Percentiles rank a stretch among this genome's conserved stretches.
These are phyloP conservation scores for Hedychridium roseum DNA, from an alignment of 2,888 invertebrate genomes.

Conservation along the genomic window DNA sequence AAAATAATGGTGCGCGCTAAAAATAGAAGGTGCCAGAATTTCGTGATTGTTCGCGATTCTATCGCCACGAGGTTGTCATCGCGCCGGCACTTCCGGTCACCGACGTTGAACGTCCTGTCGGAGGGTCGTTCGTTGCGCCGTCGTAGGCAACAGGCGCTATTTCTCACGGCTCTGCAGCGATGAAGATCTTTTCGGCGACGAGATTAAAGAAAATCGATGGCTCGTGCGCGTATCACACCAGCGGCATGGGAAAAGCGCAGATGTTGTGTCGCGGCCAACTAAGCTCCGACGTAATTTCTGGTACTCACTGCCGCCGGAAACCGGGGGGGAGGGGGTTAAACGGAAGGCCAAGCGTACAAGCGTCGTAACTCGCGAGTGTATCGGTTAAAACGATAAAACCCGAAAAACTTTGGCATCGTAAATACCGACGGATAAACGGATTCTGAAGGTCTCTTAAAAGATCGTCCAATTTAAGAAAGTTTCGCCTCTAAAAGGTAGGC, in stretches of 20 bases:
- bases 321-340: conserved; percentile 8
- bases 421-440: no score
- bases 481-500: no score
- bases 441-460: no score
- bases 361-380: no score
- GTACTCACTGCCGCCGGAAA: conserved; percentile 7
- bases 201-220: conserved; percentile 47
- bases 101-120: no score
- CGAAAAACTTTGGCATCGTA: no score
- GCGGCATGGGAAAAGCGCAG: conserved; percentile 35
- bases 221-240: conserved; percentile 1
- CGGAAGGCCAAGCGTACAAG: no score
- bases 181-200: conserved; percentile 22
- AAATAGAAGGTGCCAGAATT: no score
- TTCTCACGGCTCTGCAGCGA: conserved; percentile 11
- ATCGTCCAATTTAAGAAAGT: no score
- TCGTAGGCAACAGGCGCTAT: not conserved
- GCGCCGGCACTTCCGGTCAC: no score
- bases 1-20: not conserved
- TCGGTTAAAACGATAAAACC: no score
- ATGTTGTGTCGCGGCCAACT: conserved; percentile 27
- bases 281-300: conserved; percentile 34
- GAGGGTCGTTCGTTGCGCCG: no score
- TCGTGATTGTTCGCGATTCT: not conserved
- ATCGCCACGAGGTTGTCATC: not conserved